A percentile compares a stretch with the other conserved stretches of the same genome.
phyloP scores from a whole-genome alignment of 1,140 invertebrate species.

The Meloidogyne chitwoodi region DNA sequence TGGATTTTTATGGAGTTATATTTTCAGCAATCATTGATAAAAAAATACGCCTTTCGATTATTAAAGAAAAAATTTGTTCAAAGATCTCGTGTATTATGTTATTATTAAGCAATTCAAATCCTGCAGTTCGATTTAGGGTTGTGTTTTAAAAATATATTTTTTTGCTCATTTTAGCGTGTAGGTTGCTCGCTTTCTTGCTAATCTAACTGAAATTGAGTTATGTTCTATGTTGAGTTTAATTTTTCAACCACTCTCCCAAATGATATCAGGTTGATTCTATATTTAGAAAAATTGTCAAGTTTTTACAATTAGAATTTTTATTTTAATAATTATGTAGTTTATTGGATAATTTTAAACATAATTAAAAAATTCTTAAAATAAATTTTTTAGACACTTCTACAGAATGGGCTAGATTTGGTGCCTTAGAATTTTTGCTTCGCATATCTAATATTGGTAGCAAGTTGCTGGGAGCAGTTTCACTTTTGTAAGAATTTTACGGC shows the following conservation, averaged over 20 bases:
- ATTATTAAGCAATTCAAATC: slow-evolving; percentile 31
- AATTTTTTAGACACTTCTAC: slow-evolving; percentile 1
- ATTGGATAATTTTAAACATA: no score
- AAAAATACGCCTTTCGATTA: background rate
- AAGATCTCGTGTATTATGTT: background rate
- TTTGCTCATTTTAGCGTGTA: background rate
- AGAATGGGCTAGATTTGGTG: slow-evolving; percentile 30
- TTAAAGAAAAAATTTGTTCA: background rate
- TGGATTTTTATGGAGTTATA: slow-evolving; percentile 34
- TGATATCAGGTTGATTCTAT: slow-evolving; percentile 10
- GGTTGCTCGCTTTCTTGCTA: slow-evolving; percentile 35
- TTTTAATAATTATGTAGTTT: no score
- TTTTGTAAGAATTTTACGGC: no score
- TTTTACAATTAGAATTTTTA: no score
- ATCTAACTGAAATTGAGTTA: slow-evolving; percentile 38
- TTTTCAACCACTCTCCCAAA: slow-evolving; percentile 9
- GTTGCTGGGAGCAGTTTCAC: background rate
- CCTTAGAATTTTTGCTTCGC: slow-evolving; percentile 32
- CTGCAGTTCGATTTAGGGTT: slow-evolving; percentile 36
- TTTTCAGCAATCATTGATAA: background rate
- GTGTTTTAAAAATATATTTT: background rate
- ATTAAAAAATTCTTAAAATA: background rate
- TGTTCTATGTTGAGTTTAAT: slow-evolving; percentile 32
- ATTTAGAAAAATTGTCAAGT: no score
- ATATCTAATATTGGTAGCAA: slow-evolving; percentile 7